phyloP scores from a whole-genome alignment of 2,888 invertebrate genomes.

The Nysson spinosus region DNA sequence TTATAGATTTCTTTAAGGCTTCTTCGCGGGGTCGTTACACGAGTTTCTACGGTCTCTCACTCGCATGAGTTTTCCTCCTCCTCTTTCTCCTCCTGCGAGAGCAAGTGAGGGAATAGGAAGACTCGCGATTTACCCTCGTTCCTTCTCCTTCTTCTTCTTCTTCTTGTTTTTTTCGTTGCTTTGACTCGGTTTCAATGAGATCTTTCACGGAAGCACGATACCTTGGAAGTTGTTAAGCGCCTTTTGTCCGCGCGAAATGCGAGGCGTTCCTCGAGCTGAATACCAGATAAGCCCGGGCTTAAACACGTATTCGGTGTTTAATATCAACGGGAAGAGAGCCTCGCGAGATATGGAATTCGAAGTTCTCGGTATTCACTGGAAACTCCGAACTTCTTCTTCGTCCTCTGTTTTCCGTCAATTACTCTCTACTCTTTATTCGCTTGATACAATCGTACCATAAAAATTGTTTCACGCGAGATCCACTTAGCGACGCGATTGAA shows the following conservation, averaged over 20 bases:
- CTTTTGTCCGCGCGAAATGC: slow-evolving; percentile 24
- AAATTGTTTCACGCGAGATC: no score
- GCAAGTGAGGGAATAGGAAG: no score
- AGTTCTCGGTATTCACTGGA: neutral
- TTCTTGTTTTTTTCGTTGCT: neutral
- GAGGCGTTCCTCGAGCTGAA: slow-evolving; percentile 10
- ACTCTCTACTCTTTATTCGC: neutral
- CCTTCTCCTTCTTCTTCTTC: neutral
- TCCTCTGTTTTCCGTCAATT: neutral
- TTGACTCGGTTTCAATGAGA: slow-evolving; percentile 11
- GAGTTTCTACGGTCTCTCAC: slow-evolving; percentile 33
- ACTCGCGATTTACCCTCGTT: neutral
- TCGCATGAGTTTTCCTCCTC: neutral
- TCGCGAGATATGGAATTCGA: neutral
- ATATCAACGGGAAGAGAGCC: neutral
- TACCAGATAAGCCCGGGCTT: slow-evolving; percentile 11
- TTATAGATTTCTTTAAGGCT: slow-evolving; percentile 42
- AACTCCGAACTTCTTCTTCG: neutral
- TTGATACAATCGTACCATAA: no score
- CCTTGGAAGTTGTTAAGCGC: slow-evolving; percentile 16
- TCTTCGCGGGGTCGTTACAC: slow-evolving; percentile 47
- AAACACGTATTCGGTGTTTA: neutral
- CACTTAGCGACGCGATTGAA: no score
- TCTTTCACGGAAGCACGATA: slow-evolving; percentile 13
- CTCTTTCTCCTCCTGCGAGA: neutral